A percentile compares a stretch with the other conserved stretches of the same genome.
These are phyloP conservation scores for Liopterus haemorrhoidalis DNA, from an alignment of 2,888 invertebrate genomes.

Conservation along the genomic window DNA sequence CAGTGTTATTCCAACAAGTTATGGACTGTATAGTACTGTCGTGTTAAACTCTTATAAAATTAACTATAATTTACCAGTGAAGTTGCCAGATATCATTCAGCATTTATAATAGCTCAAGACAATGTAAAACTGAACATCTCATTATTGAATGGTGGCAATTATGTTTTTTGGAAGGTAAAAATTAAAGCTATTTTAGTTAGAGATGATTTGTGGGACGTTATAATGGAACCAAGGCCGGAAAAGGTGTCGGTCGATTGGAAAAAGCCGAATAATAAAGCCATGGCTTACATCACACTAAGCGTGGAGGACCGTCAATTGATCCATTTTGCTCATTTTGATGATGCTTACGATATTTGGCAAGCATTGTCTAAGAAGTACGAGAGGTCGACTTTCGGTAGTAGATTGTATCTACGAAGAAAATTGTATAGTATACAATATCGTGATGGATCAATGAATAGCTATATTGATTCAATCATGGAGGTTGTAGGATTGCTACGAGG, in stretches of 20 bases:
- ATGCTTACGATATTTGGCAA: constrained; percentile 13
- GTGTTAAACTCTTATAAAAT: too few species aligned
- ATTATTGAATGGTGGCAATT: constrained; percentile 14
- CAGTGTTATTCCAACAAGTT: too few species aligned
- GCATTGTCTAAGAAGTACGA: constrained; percentile 13
- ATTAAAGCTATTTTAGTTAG: constrained; percentile 7
- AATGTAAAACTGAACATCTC: constrained; percentile 6
- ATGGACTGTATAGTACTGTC: too few species aligned
- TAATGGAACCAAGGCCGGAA: constrained; percentile 9
- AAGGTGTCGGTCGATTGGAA: neutral
- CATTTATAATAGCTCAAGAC: constrained; percentile 5
- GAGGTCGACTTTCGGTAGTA: constrained; percentile 13
- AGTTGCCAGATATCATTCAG: too few species aligned
- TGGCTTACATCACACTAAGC: constrained; percentile 14
- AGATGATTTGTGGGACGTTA: constrained; percentile 14
- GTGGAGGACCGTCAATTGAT: constrained; percentile 16
- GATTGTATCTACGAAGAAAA: constrained; percentile 10
- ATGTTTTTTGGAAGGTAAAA: constrained; percentile 14
- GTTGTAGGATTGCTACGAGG: constrained; percentile 5
- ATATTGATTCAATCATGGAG: constrained; percentile 12
- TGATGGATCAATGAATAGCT: neutral
- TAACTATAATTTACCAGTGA: too few species aligned
- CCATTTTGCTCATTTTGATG: constrained; percentile 10
- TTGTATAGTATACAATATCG: constrained; percentile 7
- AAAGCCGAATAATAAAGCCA: constrained; percentile 13